Conservation (phyloP, 2,113 vertebrate genomes). For the Cyprinodon brontotheroides region DNA sequence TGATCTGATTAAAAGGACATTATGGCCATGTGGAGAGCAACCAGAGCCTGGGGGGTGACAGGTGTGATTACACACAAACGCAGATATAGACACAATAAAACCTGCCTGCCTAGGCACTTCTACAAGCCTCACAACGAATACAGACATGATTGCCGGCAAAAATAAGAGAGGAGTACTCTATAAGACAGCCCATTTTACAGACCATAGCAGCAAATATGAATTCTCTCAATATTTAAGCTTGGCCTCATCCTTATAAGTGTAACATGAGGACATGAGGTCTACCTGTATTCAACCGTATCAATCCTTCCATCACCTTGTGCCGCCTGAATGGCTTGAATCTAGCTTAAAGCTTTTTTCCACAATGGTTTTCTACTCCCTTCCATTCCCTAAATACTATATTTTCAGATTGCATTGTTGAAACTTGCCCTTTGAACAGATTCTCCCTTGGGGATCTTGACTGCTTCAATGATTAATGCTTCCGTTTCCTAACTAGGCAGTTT, state of each 20-base stretch:
- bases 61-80: constrained; percentile 44
- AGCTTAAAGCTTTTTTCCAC: no score
- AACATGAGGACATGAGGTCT: no score
- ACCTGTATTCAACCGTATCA: no score
- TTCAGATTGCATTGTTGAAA: no score
- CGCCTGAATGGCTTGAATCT: no score
- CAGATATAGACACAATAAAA: constrained; percentile 44
- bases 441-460: no score
- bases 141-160: constrained; percentile 31
- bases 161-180: constrained; percentile 31
- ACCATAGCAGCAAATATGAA: not conserved
- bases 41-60: constrained; percentile 72
- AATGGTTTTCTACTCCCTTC: no score
- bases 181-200: not conserved
- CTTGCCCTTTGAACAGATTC: no score
- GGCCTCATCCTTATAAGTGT: not conserved
- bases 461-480: no score
- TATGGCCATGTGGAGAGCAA: constrained; percentile 91
- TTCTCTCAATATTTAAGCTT: not conserved
- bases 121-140: constrained; percentile 42
- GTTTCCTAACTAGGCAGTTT: no score
- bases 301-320: no score
- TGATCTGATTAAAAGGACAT: constrained; percentile 96
- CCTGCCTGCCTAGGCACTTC: constrained; percentile 53
- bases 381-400: no score